Evolutionary conservation across 2,888 invertebrate genomes (phyloP).

Genomic region (Tipula confusa): DNA sequence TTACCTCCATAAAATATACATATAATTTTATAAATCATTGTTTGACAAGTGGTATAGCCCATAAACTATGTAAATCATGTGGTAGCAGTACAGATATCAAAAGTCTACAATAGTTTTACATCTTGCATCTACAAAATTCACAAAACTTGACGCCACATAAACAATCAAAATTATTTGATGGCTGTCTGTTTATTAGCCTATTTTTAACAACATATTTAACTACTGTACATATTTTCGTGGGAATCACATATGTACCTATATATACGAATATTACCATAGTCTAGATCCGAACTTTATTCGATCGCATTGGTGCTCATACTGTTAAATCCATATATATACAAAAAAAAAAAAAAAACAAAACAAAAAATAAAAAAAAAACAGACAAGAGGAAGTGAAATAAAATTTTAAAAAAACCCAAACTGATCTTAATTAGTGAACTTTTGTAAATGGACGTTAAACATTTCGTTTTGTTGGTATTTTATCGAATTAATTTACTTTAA

Average conservation of each 20-base stretch:
- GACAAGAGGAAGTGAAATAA: background rate
- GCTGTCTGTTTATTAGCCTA: no score
- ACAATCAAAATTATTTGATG: no score
- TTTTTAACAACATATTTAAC: no score
- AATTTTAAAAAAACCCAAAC: background rate
- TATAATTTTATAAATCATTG: no score
- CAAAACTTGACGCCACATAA: no score
- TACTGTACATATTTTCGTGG: background rate
- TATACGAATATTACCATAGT: background rate
- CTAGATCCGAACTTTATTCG: background rate
- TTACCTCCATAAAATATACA: no score
- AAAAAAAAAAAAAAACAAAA: background rate
- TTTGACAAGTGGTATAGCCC: no score
- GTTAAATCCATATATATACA: background rate
- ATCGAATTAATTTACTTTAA: background rate
- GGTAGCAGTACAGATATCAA: no score
- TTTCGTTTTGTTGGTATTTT: background rate
- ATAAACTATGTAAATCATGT: no score
- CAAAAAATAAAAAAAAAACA: background rate
- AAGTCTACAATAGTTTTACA: no score
- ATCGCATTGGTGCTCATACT: background rate
- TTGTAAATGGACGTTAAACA: background rate
- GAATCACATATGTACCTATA: background rate
- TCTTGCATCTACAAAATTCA: no score
- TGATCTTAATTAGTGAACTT: constrained; percentile 12